A percentile compares a stretch with the other conserved stretches of the same genome.
Conservation (phyloP, 2,797 vertebrate species). For the Sebastes dallii region DNA sequence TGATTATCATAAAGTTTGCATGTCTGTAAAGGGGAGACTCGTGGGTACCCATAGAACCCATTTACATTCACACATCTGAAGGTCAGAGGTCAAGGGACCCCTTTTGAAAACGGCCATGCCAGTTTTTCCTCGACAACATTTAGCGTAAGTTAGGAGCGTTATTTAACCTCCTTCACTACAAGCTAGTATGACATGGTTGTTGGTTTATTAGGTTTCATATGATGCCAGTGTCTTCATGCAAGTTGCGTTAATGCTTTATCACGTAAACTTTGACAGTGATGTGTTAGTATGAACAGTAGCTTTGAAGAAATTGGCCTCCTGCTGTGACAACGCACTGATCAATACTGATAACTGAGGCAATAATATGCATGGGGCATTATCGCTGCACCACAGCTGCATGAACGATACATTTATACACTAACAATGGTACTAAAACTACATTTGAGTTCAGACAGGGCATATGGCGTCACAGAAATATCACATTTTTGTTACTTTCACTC, state of each 20-base stretch:
- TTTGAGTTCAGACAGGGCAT: background rate
- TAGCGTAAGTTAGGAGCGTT: too few species aligned
- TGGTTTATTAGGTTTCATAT: too few species aligned
- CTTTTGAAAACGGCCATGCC: too few species aligned
- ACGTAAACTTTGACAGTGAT: background rate
- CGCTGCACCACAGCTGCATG: background rate
- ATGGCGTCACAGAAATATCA: background rate
- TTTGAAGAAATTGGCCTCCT: background rate
- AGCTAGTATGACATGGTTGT: too few species aligned
- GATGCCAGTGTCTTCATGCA: too few species aligned
- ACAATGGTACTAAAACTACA: background rate
- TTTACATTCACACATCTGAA: accelerated
- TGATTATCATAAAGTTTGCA: too few species aligned
- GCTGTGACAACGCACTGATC: background rate
- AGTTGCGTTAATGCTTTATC: too few species aligned
- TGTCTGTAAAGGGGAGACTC: too few species aligned
- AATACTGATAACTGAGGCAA: background rate
- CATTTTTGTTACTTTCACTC: background rate
- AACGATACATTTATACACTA: background rate
- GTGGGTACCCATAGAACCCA: too few species aligned
- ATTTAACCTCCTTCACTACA: too few species aligned
- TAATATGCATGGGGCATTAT: background rate
- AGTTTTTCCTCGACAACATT: too few species aligned
- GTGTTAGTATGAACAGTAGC: background rate
- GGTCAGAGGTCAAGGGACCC: too few species aligned